A percentile compares a stretch with the other conserved stretches of the same genome.
phyloP scores from a whole-genome alignment of 2,113 vertebrate genomes.

The Struthidea cinerea region DNA sequence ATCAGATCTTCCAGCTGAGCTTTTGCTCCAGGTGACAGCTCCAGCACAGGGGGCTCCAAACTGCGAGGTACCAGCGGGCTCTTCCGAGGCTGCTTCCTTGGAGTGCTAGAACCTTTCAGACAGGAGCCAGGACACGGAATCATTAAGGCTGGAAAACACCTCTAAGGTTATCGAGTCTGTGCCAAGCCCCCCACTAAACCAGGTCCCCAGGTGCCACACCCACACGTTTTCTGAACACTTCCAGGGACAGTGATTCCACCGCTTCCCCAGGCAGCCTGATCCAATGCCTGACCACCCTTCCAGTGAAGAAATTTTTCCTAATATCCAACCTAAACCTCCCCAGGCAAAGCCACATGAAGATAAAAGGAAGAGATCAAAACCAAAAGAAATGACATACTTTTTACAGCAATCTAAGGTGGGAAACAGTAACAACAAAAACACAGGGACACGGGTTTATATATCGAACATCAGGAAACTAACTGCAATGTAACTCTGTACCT shows the following conservation, averaged over 20 bases:
- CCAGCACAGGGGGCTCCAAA: conserved; percentile 92
- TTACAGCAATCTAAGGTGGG: not conserved
- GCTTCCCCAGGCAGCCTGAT: not conserved
- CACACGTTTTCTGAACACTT: not conserved
- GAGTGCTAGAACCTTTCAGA: conserved; percentile 81
- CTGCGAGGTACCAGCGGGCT: conserved; percentile 93
- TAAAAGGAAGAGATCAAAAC: not conserved
- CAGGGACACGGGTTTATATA: rapidly evolving
- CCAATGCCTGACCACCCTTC: not conserved
- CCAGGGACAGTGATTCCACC: not conserved
- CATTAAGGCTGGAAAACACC: not conserved
- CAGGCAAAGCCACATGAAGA: not conserved
- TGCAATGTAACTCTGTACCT: not conserved
- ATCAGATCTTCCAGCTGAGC: conserved; percentile 94
- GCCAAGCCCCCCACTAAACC: not conserved
- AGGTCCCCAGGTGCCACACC: not conserved
- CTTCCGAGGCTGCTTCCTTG: conserved; percentile 94
- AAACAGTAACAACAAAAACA: not conserved
- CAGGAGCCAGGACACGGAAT: not conserved
- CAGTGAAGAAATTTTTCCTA: not conserved
- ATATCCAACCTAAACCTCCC: not conserved
- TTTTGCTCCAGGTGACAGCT: conserved; percentile 89
- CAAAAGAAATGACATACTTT: not conserved
- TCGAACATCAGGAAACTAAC: not conserved
- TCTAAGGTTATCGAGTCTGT: rapidly evolving